A percentile compares a stretch with the other conserved stretches of the same genome.
phyloP scores from a whole-genome alignment of 2,888 invertebrate genomes.

The Carterocephalus palaemon region DNA sequence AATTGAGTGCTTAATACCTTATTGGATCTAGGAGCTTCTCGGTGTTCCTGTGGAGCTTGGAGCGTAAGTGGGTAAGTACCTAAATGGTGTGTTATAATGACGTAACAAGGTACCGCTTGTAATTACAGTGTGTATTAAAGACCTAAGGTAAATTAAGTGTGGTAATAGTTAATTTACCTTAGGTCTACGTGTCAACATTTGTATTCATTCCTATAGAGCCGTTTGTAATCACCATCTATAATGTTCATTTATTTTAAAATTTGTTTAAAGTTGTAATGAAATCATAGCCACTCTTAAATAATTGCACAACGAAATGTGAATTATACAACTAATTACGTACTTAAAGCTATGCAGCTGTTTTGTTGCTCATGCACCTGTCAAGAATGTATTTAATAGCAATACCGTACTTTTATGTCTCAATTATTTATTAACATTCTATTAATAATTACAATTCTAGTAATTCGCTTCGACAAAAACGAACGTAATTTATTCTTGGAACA shows the following conservation, averaged over 20 bases:
- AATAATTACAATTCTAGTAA: conserved; percentile 29
- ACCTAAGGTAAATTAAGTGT: conserved; percentile 10
- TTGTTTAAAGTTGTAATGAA: conserved; percentile 22
- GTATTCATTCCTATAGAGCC: conserved; percentile 4
- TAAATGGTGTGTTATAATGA: conserved; percentile 29
- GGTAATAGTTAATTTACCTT: conserved; percentile 20
- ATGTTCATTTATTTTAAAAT: conserved; percentile 18
- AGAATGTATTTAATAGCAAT: conserved; percentile 33
- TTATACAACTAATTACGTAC: conserved; percentile 22
- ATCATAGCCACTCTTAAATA: conserved; percentile 23
- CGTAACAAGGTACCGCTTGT: conserved; percentile 8
- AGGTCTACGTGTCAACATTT: conserved; percentile 13
- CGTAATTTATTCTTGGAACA: conserved; percentile 27
- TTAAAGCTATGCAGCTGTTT: conserved; percentile 19
- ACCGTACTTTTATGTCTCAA: conserved; percentile 34
- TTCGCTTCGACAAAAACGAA: conserved; percentile 28
- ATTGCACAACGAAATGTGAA: conserved; percentile 22
- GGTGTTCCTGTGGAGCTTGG: conserved; percentile 2
- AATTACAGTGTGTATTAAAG: conserved; percentile 19
- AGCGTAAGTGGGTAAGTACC: no score
- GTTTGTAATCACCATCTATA: conserved; percentile 20
- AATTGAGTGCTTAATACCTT: conserved; percentile 64
- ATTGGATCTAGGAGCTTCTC: conserved; percentile 43
- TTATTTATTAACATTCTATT: conserved; percentile 31
- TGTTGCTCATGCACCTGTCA: conserved; percentile 29